Percentiles rank a stretch among this genome's conserved stretches.
phyloP scores from a whole-genome alignment of 2,888 invertebrate species.

The Hirtodrosophila trivittata region DNA sequence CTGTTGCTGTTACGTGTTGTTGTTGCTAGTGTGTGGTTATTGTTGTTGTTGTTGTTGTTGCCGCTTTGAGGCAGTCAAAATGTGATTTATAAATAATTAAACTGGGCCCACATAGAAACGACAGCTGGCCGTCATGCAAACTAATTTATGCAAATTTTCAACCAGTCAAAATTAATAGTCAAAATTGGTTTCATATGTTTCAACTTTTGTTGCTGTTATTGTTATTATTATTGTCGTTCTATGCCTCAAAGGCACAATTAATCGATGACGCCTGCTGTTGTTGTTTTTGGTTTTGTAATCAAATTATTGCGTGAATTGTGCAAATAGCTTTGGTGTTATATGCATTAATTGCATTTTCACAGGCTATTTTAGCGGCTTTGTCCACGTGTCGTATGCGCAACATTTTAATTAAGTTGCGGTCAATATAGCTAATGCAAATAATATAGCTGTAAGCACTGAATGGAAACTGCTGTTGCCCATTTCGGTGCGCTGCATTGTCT shows the following conservation, averaged over 20 bases:
- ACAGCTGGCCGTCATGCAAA: slow-evolving; percentile 51
- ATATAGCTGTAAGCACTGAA: no score
- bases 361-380: slow-evolving; percentile 14
- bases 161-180: slow-evolving; percentile 54
- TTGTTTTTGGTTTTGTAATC: slow-evolving; percentile 32
- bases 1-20: slow-evolving; percentile 4
- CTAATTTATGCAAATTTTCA: slow-evolving; percentile 64
- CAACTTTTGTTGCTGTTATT: slow-evolving; percentile 25
- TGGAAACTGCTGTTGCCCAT: no score
- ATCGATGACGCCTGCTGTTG: slow-evolving; percentile 47
- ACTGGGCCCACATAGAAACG: slow-evolving; percentile 33
- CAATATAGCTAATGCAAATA: slow-evolving; percentile 6
- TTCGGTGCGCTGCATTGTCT: no score
- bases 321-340: slow-evolving; percentile 37
- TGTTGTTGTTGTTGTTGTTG: slow-evolving; percentile 20
- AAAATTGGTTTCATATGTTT: slow-evolving; percentile 46
- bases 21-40: slow-evolving; percentile 8
- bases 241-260: slow-evolving; percentile 50
- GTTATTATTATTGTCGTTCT: slow-evolving; percentile 17
- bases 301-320: slow-evolving; percentile 46
- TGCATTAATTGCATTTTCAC: slow-evolving; percentile 41
- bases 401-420: slow-evolving; percentile 79
- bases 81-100: slow-evolving; percentile 66
- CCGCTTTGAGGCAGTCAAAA: slow-evolving; percentile 36
- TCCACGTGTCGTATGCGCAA: slow-evolving; percentile 54